Base-by-base conservation (phyloP, 2,888 invertebrate species). In the Arctia plantaginis region DNA sequence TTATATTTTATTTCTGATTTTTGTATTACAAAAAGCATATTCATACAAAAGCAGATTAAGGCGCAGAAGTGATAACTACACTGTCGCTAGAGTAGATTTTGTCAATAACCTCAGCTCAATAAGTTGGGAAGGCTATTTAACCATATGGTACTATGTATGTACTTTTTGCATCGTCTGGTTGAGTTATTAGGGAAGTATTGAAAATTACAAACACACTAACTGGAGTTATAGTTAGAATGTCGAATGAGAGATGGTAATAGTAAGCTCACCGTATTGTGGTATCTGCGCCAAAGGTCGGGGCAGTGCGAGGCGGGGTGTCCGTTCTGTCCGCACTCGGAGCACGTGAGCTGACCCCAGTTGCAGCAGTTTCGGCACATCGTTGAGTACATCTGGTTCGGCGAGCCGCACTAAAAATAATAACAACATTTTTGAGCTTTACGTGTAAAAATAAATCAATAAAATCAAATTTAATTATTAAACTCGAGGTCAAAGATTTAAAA, bases 221-320 rank as follows among this genome's bases (percentile, higher is more conserved):
- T 35, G 35, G 35, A 35, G 35, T 35, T 35, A 4, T 35, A 35
- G 35, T 6, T 35, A 35, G 35, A 35, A 35, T 35, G 6, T 35
- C 15, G 7, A 20, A 47, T 7, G 20, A 20, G 7, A 8, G 51
- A 23, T 51, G 20, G 15, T 47, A 20, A 12, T 18, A 69, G 13
- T 20, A 65, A 15, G 71, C 80, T 88, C 79, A 94, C 98, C 79
- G 97, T 98, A 80, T 97, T 96, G 89, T 97, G 97, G 91, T 97
- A 98, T 74, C 97, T 96, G 70, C 98, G 96, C 98, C 98, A 98
- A 65, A 97, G 92, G 91, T 98, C 98, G 0, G 98, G 98, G 84
- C 98, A 98, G 87, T 94, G 93, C 35, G 94, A 92, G 68, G 94
- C 85, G 18, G 94, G 93, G 88, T 98, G 98, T 0, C 98, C 98